Percentiles rank a stretch among this genome's conserved stretches.
These are phyloP conservation scores for Eristalis tenax DNA, from an alignment of 2,888 invertebrate species.

Conservation along the genomic window DNA sequence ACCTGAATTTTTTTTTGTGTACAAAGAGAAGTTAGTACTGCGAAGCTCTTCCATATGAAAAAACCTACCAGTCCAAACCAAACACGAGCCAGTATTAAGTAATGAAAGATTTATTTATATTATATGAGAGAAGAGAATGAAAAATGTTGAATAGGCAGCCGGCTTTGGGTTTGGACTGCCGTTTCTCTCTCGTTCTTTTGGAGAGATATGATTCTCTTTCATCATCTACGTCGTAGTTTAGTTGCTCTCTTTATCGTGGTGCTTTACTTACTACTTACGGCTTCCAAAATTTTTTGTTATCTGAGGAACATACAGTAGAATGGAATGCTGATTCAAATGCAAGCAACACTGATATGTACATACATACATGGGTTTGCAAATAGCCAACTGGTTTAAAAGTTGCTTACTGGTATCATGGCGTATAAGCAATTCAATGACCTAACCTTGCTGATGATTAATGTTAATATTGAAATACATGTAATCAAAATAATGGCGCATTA, in stretches of 20 bases:
- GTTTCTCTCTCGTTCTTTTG: not conserved
- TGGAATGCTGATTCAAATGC: not conserved
- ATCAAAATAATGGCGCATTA: not conserved
- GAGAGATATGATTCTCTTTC: constrained; percentile 8
- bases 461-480: not conserved
- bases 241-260: not conserved
- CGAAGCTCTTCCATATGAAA: not conserved
- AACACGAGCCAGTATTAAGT: not conserved
- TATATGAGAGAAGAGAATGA: constrained; percentile 12
- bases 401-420: not conserved
- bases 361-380: not conserved
- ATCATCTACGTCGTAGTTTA: not conserved
- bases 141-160: not conserved
- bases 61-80: not conserved
- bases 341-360: not conserved
- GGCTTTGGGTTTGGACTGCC: constrained; percentile 17
- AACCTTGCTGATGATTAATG: not conserved
- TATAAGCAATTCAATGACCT: not conserved
- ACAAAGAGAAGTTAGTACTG: not conserved
- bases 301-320: not conserved
- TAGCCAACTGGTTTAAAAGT: not conserved
- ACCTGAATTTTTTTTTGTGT: not conserved
- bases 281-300: not conserved
- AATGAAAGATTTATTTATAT: not conserved
- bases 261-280: too few species aligned